Conservation (phyloP, 2,888 invertebrate species). For the Agelastica alni region DNA sequence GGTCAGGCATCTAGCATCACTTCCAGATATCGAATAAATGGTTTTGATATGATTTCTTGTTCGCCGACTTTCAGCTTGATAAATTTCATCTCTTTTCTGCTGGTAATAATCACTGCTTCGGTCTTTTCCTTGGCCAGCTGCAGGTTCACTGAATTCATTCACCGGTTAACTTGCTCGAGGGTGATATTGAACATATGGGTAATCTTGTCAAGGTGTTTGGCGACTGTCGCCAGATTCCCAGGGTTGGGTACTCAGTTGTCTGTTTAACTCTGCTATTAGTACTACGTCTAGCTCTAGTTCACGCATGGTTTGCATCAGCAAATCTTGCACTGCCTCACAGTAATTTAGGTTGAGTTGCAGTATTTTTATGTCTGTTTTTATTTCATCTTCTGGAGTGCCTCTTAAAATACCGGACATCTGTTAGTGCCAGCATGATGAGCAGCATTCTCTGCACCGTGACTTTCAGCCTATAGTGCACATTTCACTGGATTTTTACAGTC, state of each 20-base stretch:
- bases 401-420: neutral
- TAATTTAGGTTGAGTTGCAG: neutral
- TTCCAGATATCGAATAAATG: neutral
- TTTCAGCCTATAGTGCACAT: neutral
- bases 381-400: neutral
- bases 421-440: neutral
- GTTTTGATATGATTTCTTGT: neutral
- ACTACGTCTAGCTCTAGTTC: neutral
- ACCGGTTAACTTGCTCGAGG: too few species aligned
- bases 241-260: neutral
- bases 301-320: neutral
- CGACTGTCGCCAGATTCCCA: neutral
- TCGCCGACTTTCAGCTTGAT: neutral
- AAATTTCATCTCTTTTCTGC: neutral
- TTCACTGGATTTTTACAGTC: conserved; percentile 20
- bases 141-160: too few species aligned
- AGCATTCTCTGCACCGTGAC: neutral
- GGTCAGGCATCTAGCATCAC: too few species aligned
- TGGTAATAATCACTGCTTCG: neutral
- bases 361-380: neutral
- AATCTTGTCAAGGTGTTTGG: too few species aligned
- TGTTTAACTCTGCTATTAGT: neutral
- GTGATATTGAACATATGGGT: too few species aligned
- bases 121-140: neutral
- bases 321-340: neutral